Percentiles rank a stretch among this genome's conserved stretches.
Conservation (phyloP, 2,113 vertebrate species). For the Hippoglossus stenolepis region DNA sequence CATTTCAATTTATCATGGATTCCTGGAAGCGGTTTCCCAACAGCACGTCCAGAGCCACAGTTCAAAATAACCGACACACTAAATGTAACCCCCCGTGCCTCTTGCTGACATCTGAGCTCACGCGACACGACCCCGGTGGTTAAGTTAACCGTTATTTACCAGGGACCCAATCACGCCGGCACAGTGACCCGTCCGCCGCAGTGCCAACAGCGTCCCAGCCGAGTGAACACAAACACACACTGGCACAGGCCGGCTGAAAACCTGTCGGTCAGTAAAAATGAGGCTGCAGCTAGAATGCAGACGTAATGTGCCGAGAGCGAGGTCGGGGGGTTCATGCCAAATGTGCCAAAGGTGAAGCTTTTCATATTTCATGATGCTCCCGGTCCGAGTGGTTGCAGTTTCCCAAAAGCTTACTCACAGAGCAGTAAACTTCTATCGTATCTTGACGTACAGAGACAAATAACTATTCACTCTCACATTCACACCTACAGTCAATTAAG, state of each 20-base stretch:
- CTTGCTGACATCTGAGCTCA: neutral
- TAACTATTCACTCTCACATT: no score
- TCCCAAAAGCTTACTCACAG: no score
- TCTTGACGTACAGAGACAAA: no score
- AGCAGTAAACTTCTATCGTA: no score
- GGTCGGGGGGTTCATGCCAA: conserved; percentile 7
- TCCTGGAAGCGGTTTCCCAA: neutral
- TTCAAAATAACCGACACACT: neutral
- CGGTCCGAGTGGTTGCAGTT: no score
- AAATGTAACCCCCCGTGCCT: neutral
- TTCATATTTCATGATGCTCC: neutral
- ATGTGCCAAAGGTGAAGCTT: conserved; percentile 36
- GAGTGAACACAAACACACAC: no score
- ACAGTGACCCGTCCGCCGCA: neutral
- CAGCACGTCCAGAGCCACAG: neutral
- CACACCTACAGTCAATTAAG: no score
- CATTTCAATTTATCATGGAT: no score
- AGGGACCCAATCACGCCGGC: conserved; percentile 4
- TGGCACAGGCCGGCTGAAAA: conserved; percentile 1
- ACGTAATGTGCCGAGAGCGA: neutral
- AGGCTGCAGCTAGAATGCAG: neutral
- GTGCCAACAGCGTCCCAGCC: neutral
- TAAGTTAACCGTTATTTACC: neutral
- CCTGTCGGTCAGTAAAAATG: conserved; percentile 21
- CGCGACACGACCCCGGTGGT: no score